Percentiles rank a stretch among this genome's conserved stretches.
phyloP scores from a whole-genome alignment of 1,140 invertebrate species.

The Psix sp. region DNA sequence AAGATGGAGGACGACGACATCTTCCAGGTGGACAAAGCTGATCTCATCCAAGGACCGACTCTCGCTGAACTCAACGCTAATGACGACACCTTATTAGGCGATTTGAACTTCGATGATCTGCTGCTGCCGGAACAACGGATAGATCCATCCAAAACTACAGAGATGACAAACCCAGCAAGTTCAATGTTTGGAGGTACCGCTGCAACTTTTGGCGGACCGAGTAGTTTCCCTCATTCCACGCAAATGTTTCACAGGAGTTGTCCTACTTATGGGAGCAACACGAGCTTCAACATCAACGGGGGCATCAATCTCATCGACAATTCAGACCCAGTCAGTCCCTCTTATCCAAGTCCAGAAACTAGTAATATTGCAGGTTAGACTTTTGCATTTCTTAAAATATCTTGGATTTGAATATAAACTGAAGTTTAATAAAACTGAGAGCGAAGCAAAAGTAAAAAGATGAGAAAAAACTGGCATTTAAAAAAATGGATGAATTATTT shows the following conservation, averaged over 20 bases:
- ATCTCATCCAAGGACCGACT: conserved; percentile 89
- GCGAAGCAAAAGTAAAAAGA: no score
- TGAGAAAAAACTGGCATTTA: no score
- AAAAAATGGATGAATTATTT: no score
- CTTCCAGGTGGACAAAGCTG: conserved; percentile 91
- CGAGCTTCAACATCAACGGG: conserved; percentile 66
- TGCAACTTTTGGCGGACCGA: conserved; percentile 63
- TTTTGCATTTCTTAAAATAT: background rate
- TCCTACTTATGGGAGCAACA: conserved; percentile 57
- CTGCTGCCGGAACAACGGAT: conserved; percentile 83
- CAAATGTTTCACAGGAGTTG: conserved; percentile 63
- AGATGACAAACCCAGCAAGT: conserved; percentile 38
- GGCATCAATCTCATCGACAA: conserved; percentile 65
- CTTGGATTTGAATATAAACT: background rate
- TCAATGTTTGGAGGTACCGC: conserved; percentile 60
- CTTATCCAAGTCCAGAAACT: conserved; percentile 71
- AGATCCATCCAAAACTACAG: conserved; percentile 60
- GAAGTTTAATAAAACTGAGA: no score
- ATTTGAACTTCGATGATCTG: conserved; percentile 91
- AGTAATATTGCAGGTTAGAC: conserved; percentile 71
- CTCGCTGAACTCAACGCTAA: conserved; percentile 91
- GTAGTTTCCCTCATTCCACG: conserved; percentile 72
- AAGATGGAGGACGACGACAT: conserved; percentile 92
- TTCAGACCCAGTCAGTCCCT: conserved; percentile 67
- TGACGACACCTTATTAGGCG: conserved; percentile 87